Percentiles rank a stretch among this genome's conserved stretches.
Conservation (phyloP, 2,888 invertebrate species). For the Ephialtes manifestator region DNA sequence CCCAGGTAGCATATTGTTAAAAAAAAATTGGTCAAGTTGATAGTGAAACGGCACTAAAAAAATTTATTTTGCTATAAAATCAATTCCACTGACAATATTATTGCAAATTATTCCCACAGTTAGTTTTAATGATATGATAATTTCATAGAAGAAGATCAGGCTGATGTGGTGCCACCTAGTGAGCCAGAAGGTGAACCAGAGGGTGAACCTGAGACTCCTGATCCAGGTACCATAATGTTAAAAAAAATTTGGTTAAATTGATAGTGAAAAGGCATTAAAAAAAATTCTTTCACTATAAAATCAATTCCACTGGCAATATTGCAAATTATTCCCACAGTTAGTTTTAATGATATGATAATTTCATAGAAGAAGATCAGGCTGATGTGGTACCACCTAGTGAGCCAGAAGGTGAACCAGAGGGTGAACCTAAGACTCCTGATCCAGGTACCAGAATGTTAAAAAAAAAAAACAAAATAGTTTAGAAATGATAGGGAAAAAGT, state of each 20-base stretch:
- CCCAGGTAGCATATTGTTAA: conserved; percentile 46
- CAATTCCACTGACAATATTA: conserved; percentile 3
- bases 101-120: not conserved
- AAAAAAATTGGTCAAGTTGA: not conserved
- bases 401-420: conserved; percentile 46
- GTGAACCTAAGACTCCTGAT: conserved; percentile 29
- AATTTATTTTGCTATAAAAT: conserved; percentile 9
- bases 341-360: conserved; percentile 6
- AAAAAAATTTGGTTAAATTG: not conserved
- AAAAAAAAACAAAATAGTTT: not conserved
- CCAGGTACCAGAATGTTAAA: conserved; percentile 50
- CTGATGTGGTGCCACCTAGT: conserved; percentile 11
- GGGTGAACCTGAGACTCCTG: conserved; percentile 31
- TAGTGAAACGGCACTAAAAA: no score
- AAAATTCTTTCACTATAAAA: conserved; percentile 11
- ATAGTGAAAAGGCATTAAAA: no score
- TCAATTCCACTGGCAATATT: conserved; percentile 11
- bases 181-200: conserved; percentile 47
- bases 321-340: not conserved
- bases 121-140: not conserved
- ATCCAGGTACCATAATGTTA: conserved; percentile 50
- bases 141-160: conserved; percentile 49
- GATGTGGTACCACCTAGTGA: conserved; percentile 22
- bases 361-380: conserved; percentile 46
- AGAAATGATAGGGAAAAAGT: not conserved